These are phyloP conservation scores for Prochilodus magdalenae DNA, from an alignment of 2,113 vertebrate species.

Conservation along the genomic window DNA sequence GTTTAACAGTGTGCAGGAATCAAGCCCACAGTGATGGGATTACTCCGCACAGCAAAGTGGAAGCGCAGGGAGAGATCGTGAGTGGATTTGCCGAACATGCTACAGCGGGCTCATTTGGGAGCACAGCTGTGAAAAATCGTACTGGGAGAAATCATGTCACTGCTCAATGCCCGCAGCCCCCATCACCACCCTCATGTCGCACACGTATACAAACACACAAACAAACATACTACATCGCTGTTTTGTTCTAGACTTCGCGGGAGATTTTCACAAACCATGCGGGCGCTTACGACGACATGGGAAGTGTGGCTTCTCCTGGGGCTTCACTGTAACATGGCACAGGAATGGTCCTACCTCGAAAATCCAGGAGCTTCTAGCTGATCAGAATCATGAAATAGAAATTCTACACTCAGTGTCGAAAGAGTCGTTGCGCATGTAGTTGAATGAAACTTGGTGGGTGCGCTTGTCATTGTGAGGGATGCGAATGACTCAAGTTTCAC, in stretches of 20 bases:
- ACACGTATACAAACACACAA: slow-evolving; percentile 20
- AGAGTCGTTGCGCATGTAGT: too few relatives aligned
- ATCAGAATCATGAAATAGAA: too few relatives aligned
- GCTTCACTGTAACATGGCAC: too few relatives aligned
- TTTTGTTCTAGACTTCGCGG: not conserved
- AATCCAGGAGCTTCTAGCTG: too few relatives aligned
- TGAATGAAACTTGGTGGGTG: too few relatives aligned
- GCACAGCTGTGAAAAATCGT: not conserved
- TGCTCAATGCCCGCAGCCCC: not conserved
- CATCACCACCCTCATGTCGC: not conserved
- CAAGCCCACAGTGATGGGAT: slow-evolving; percentile 22
- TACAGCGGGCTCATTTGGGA: not conserved
- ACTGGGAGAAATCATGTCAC: slow-evolving; percentile 7
- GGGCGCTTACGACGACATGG: too few relatives aligned
- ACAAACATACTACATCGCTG: not conserved
- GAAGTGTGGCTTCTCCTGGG: too few relatives aligned
- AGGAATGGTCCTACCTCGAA: too few relatives aligned
- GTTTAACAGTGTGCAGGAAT: slow-evolving; percentile 13
- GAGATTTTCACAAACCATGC: not conserved
- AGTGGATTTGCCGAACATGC: slow-evolving; percentile 39
- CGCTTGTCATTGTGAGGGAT: too few relatives aligned
- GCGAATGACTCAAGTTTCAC: too few relatives aligned
- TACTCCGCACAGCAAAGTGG: slow-evolving; percentile 19
- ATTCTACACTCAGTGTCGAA: too few relatives aligned
- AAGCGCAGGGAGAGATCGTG: slow-evolving; percentile 24